Conservation (phyloP, 2,888 invertebrate genomes). For the Laothoe populi region DNA sequence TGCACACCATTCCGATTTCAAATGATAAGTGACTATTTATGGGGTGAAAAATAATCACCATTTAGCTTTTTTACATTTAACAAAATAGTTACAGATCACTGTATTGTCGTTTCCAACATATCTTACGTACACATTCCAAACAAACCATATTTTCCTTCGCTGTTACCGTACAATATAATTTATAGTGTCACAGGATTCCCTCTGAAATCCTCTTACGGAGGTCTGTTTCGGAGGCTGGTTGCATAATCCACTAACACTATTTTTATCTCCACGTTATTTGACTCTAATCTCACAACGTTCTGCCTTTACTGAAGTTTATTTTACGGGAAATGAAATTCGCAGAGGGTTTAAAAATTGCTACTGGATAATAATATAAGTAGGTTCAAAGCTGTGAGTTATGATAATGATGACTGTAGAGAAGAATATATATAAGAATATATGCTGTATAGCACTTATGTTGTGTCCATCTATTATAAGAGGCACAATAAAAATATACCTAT, state of each 20-base stretch:
- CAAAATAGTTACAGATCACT: background rate
- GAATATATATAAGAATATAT: too few species aligned
- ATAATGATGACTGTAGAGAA: background rate
- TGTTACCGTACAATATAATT: constrained; percentile 19
- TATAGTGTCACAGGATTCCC: constrained; percentile 22
- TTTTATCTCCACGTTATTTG: constrained; percentile 36
- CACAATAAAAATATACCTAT: too few species aligned
- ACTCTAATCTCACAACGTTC: constrained; percentile 12
- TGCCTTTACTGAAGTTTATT: background rate
- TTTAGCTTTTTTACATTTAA: too few species aligned
- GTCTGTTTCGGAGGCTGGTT: constrained; percentile 20
- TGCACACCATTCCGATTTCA: too few species aligned
- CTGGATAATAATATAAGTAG: background rate
- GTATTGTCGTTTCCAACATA: constrained; percentile 15
- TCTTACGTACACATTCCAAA: background rate
- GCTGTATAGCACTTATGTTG: too few species aligned
- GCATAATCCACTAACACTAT: constrained; percentile 46
- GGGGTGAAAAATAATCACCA: too few species aligned
- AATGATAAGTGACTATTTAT: too few species aligned
- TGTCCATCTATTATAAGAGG: too few species aligned
- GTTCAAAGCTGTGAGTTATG: background rate
- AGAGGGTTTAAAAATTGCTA: background rate
- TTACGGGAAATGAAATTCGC: background rate
- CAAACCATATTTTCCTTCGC: constrained; percentile 8
- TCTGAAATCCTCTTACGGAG: constrained; percentile 23